Evolutionary conservation across 2,888 invertebrate genomes (phyloP).

Genomic region (Parelbella ahira): DNA sequence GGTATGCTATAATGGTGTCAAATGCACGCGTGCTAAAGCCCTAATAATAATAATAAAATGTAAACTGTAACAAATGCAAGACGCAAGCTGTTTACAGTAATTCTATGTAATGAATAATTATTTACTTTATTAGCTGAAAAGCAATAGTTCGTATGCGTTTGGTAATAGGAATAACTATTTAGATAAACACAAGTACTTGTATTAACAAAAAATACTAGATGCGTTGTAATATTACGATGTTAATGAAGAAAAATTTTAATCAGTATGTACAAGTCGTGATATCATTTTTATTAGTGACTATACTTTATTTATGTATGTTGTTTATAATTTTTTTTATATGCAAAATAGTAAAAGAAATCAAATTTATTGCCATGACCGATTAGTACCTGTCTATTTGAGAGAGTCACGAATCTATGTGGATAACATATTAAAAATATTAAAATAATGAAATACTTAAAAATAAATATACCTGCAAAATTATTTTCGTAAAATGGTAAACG

Average conservation of each 20-base stretch:
- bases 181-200: slow-evolving; percentile 36
- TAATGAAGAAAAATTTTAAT: slow-evolving; percentile 30
- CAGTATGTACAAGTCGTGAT: slow-evolving; percentile 49
- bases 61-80: slow-evolving; percentile 24
- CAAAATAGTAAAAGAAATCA: too few species aligned
- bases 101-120: slow-evolving; percentile 33
- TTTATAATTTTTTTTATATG: too few species aligned
- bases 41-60: slow-evolving; percentile 28
- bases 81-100: slow-evolving; percentile 40
- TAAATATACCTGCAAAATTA: too few species aligned
- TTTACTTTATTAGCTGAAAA: slow-evolving; percentile 29
- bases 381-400: too few species aligned
- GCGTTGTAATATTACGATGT: slow-evolving; percentile 30
- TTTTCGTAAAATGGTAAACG: too few species aligned
- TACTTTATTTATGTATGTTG: too few species aligned
- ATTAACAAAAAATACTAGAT: slow-evolving; percentile 32
- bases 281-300: slow-evolving; percentile 49
- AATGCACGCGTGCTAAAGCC: slow-evolving; percentile 68
- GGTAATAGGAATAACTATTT: slow-evolving; percentile 30
- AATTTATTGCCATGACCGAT: too few species aligned
- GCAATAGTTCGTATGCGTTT: slow-evolving; percentile 26
- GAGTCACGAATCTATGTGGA: too few species aligned
- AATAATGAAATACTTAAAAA: too few species aligned
- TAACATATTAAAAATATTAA: too few species aligned
- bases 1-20: slow-evolving; percentile 70